Evolutionary conservation across 1,140 invertebrate species (phyloP).

Genomic region (Aricia agestis): DNA sequence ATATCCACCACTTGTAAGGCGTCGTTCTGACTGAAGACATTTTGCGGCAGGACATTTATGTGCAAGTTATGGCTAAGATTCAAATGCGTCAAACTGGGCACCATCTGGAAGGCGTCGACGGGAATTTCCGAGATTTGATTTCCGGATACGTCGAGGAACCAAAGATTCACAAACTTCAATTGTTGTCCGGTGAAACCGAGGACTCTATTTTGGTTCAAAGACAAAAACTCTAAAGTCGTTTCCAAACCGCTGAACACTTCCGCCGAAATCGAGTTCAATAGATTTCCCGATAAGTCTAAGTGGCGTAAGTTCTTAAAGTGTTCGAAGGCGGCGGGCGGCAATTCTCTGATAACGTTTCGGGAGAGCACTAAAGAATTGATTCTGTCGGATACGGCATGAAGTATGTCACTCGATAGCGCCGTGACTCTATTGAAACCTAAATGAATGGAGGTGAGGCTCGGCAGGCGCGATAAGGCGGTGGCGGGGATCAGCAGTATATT

Average conservation of each 20-base stretch:
- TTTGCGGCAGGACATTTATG: conserved; percentile 78
- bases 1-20: conserved; percentile 83
- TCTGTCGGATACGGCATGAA: conserved; percentile 80
- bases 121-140: conserved; percentile 86
- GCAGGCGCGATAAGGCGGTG: conserved; percentile 84
- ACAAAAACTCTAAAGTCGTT: conserved; percentile 82
- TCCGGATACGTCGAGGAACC: conserved; percentile 85
- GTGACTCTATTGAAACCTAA: conserved; percentile 92
- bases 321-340: conserved; percentile 86
- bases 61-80: conserved; percentile 88
- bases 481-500: conserved; percentile 90
- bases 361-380: conserved; percentile 83
- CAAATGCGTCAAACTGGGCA: conserved; percentile 82
- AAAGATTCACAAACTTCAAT: conserved; percentile 80
- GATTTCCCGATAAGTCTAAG: conserved; percentile 87
- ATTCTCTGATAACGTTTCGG: conserved; percentile 90
- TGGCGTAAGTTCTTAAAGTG: conserved; percentile 85
- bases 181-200: conserved; percentile 80
- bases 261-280: conserved; percentile 82
- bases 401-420: conserved; percentile 87
- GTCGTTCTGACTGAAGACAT: conserved; percentile 78
- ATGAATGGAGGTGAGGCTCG: conserved; percentile 83
- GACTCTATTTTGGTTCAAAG: conserved; percentile 86
- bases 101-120: conserved; percentile 81
- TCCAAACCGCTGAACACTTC: conserved; percentile 87